phyloP scores from a whole-genome alignment of 2,888 invertebrate genomes.

The Amphipoea lucens region DNA sequence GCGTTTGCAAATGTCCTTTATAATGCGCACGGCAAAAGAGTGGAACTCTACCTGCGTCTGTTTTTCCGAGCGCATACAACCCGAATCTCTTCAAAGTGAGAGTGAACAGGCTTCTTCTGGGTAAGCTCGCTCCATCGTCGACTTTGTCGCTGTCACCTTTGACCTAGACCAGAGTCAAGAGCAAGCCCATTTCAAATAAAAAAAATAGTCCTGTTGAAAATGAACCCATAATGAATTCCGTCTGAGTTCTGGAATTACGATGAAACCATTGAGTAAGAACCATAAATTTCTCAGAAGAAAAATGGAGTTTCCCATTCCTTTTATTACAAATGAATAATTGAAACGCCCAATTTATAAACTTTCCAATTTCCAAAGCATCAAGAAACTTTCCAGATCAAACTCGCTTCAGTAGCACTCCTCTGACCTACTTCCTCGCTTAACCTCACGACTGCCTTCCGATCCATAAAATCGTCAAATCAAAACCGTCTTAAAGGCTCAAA shows the following conservation, averaged over 20 bases:
- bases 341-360: not conserved
- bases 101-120: no score
- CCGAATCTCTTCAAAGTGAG: no score
- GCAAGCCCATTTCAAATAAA: no score
- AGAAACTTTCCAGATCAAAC: not conserved
- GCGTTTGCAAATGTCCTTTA: no score
- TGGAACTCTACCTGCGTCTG: no score
- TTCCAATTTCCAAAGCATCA: not conserved
- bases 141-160: no score
- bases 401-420: not conserved
- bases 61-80: no score
- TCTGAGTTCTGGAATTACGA: not conserved
- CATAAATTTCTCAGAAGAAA: not conserved
- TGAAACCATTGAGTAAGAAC: not conserved
- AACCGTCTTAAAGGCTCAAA: constrained; percentile 70
- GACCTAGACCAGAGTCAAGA: no score
- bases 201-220: not conserved
- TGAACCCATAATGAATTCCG: not conserved
- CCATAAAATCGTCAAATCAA: constrained; percentile 70
- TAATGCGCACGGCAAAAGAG: no score
- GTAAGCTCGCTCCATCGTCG: no score
- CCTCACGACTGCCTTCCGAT: constrained; percentile 35
- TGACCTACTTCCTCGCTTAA: not conserved
- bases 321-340: not conserved
- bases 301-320: not conserved